Evolutionary conservation across 2,888 invertebrate species (phyloP).

Genomic region (Temnothorax ravouxi): DNA sequence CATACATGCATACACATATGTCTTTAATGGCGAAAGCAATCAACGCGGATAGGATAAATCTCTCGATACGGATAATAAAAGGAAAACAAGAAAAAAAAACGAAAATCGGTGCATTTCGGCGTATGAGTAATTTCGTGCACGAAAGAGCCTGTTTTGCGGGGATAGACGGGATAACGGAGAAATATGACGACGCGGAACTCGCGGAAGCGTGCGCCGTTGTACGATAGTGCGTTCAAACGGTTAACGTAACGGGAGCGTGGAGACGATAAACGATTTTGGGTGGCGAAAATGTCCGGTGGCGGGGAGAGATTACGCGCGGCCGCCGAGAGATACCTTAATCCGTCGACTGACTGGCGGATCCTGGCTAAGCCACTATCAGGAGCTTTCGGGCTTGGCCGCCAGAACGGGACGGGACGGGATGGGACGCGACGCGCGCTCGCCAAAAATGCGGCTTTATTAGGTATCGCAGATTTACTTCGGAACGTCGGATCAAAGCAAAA

Average conservation of each 20-base stretch:
- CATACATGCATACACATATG: background rate
- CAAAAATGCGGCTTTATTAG: constrained; percentile 52
- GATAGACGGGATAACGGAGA: constrained; percentile 47
- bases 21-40: constrained; percentile 18
- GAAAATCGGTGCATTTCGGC: constrained; percentile 32
- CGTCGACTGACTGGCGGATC: constrained; percentile 79
- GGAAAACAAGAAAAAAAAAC: background rate
- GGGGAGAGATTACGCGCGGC: constrained; percentile 54
- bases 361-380: constrained; percentile 77
- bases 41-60: constrained; percentile 1
- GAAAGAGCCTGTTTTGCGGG: constrained; percentile 44
- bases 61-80: background rate
- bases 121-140: constrained; percentile 52
- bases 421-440: constrained; percentile 27
- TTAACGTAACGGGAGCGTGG: constrained; percentile 43
- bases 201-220: constrained; percentile 31
- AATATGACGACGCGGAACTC: constrained; percentile 45
- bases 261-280: constrained; percentile 62
- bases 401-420: constrained; percentile 5
- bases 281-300: constrained; percentile 61
- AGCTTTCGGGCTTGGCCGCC: constrained; percentile 65
- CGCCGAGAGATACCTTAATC: constrained; percentile 76
- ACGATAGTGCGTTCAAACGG: constrained; percentile 55
- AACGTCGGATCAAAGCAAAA: constrained; percentile 23
- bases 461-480: constrained; percentile 48